Conservation (phyloP, 2,113 vertebrate genomes). For the Indri indri region DNA sequence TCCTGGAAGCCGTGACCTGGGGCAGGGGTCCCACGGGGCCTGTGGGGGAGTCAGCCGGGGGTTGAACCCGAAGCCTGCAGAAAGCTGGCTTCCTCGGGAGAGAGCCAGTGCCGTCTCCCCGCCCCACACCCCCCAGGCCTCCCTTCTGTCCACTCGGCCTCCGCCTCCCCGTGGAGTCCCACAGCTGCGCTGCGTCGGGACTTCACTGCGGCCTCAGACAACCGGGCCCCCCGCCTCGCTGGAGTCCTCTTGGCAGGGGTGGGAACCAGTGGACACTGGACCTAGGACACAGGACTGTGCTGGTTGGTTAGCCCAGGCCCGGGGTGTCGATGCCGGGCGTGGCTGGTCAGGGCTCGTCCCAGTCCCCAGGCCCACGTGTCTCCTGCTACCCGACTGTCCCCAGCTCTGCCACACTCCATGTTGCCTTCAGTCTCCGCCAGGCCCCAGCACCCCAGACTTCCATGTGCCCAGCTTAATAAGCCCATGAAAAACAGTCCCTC, state of each 20-base stretch:
- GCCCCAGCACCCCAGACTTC: neutral
- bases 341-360: too few relatives aligned
- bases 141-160: neutral
- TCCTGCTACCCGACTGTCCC: neutral
- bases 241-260: neutral
- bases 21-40: neutral
- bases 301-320: too few relatives aligned
- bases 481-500: neutral
- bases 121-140: neutral
- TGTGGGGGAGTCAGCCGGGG: neutral
- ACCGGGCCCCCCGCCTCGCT: neutral
- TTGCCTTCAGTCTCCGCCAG: neutral
- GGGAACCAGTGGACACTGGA: neutral
- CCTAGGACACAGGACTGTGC: neutral
- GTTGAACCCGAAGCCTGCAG: neutral
- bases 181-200: fast-evolving
- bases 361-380: too few relatives aligned
- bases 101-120: neutral
- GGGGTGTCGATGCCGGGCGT: fast-evolving
- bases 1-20: neutral
- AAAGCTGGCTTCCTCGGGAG: neutral
- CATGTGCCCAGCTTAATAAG: neutral
- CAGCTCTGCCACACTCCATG: too few relatives aligned
- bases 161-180: neutral
- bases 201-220: neutral